A percentile compares a stretch with the other conserved stretches of the same genome.
phyloP scores from a whole-genome alignment of 1,140 invertebrate genomes.

The Copidosoma floridanum region DNA sequence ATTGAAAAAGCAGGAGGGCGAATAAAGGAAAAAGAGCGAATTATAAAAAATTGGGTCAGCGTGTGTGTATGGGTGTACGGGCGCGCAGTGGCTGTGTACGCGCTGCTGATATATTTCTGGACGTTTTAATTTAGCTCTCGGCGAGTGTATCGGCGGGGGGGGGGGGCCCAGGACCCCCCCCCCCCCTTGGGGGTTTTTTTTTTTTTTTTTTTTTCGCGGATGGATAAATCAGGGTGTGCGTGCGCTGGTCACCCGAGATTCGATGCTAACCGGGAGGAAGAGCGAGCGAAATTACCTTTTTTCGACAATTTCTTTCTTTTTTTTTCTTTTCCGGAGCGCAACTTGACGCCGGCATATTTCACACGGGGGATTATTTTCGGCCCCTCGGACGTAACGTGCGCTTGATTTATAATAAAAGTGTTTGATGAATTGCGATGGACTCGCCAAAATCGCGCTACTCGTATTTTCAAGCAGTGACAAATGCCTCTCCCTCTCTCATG shows the following conservation, averaged over 20 bases:
- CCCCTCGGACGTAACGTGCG: neutral
- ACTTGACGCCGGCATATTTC: no score
- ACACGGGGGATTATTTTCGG: constrained; percentile 4
- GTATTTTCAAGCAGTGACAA: neutral
- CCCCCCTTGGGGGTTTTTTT: no score
- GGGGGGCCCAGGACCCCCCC: no score
- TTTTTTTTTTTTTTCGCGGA: neutral
- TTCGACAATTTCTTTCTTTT: neutral
- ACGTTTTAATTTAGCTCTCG: constrained; percentile 6
- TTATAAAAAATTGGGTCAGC: constrained; percentile 17
- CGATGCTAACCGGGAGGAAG: no score
- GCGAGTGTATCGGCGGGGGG: neutral
- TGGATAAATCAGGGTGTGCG: neutral
- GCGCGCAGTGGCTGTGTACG: neutral
- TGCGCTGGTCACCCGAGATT: neutral
- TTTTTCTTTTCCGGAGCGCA: neutral
- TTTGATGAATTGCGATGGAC: neutral
- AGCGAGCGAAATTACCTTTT: no score
- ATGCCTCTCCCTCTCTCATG: no score
- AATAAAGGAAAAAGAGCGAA: neutral
- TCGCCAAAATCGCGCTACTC: neutral
- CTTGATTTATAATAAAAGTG: constrained; percentile 2
- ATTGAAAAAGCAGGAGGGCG: no score
- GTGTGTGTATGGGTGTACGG: no score
- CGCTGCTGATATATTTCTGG: constrained; percentile 10